These are phyloP conservation scores for Lutraria rhynchaena DNA, from an alignment of 1,140 invertebrate genomes.

Conservation along the genomic window DNA sequence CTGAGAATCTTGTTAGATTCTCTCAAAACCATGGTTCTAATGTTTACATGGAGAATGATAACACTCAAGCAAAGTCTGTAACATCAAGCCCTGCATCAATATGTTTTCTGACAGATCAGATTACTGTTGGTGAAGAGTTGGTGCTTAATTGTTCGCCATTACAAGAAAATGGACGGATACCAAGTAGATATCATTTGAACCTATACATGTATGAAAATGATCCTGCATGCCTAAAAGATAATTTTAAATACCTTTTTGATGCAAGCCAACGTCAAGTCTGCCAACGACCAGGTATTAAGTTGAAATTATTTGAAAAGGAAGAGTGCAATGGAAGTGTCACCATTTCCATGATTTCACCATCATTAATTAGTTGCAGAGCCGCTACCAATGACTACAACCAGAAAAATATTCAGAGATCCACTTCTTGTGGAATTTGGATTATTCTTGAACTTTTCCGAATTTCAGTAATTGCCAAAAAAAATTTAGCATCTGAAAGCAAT, in stretches of 20 bases:
- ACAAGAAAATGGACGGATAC: slow-evolving; percentile 2
- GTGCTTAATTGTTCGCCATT: neutral
- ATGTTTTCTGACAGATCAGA: neutral
- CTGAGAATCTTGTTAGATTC: neutral
- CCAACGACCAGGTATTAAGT: neutral
- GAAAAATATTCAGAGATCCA: neutral
- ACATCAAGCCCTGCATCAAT: neutral
- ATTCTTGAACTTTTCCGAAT: slow-evolving; percentile 19
- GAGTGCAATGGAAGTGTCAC: slow-evolving; percentile 19
- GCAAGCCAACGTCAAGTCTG: neutral
- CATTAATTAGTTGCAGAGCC: neutral
- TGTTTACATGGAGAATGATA: slow-evolving; percentile 15
- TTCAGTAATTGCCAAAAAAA: neutral
- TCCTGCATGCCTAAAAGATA: slow-evolving; percentile 6
- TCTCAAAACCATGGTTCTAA: slow-evolving; percentile 36
- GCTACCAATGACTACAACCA: neutral
- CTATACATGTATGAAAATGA: slow-evolving; percentile 15
- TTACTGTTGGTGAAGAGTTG: slow-evolving; percentile 8
- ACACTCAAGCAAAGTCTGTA: neutral
- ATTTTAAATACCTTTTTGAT: slow-evolving; percentile 6
- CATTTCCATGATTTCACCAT: neutral
- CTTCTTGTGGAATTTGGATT: slow-evolving; percentile 16
- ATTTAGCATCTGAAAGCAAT: neutral
- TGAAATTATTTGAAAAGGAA: slow-evolving; percentile 7
- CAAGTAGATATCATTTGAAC: slow-evolving; percentile 5